phyloP scores from a whole-genome alignment of 1,140 invertebrate genomes.

The Macrotrachela quadricornifera region DNA sequence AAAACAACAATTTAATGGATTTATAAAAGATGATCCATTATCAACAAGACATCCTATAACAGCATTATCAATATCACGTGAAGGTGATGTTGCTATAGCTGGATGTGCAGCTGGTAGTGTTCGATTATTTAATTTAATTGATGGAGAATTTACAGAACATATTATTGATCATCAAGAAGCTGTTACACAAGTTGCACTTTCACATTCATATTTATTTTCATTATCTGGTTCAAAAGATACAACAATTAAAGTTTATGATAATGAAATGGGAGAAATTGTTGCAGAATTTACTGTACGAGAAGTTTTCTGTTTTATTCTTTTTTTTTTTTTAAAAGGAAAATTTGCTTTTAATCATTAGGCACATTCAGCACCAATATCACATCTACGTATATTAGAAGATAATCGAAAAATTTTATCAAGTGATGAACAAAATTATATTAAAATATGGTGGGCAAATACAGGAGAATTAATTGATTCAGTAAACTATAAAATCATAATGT shows the following conservation, averaged over 20 bases:
- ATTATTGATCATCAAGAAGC: constrained; percentile 49
- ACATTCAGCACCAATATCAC: constrained; percentile 48
- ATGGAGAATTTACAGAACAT: constrained; percentile 53
- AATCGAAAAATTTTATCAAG: constrained; percentile 50
- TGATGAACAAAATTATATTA: constrained; percentile 44
- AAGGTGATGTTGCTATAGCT: constrained; percentile 53
- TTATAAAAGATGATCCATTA: constrained; percentile 28
- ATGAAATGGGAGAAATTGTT: constrained; percentile 43
- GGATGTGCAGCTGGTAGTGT: constrained; percentile 45
- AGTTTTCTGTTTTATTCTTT: no score
- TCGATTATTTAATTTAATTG: constrained; percentile 54
- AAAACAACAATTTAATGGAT: constrained; percentile 30
- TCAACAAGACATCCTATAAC: constrained; percentile 20
- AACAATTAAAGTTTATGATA: constrained; percentile 52
- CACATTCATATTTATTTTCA: constrained; percentile 32
- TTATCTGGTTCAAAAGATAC: constrained; percentile 61
- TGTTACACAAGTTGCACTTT: constrained; percentile 51
- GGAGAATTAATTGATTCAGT: constrained; percentile 43
- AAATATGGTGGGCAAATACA: constrained; percentile 57
- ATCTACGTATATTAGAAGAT: constrained; percentile 49
- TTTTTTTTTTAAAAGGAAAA: no score
- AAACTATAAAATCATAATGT: no score
- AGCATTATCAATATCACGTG: constrained; percentile 52
- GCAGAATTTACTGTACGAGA: constrained; percentile 37
- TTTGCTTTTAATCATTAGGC: constrained; percentile 21